Conservation (phyloP, 2,888 invertebrate genomes). For the Cheilosia pagana region DNA sequence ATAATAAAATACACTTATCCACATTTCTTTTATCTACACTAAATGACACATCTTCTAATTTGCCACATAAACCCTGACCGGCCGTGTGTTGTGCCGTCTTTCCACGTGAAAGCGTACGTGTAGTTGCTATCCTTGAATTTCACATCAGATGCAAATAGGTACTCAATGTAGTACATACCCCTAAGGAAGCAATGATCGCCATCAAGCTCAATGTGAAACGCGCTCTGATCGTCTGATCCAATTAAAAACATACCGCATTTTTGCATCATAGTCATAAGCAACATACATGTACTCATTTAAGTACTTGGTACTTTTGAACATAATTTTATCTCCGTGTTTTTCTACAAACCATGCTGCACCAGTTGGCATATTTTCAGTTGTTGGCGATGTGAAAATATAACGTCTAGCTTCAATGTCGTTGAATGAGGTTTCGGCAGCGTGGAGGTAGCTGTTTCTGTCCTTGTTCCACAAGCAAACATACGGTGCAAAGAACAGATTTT, state of each 20-base stretch:
- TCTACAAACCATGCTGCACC: slow-evolving; percentile 8
- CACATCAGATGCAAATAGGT: not conserved
- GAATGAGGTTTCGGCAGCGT: not conserved
- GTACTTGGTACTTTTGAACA: not conserved
- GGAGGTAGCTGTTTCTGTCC: not conserved
- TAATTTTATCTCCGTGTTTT: not conserved
- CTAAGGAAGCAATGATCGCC: slow-evolving; percentile 12
- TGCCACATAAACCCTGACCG: not conserved
- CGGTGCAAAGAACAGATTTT: slow-evolving; percentile 36
- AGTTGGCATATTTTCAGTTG: not conserved
- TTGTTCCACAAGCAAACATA: slow-evolving; percentile 44
- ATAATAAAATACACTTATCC: too few relatives aligned
- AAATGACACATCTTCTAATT: not conserved
- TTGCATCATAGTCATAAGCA: not conserved
- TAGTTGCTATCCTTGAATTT: not conserved
- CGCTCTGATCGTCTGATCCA: slow-evolving; percentile 24
- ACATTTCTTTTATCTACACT: too few relatives aligned
- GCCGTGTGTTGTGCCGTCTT: not conserved
- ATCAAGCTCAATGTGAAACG: slow-evolving; percentile 17
- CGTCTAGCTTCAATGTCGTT: slow-evolving; percentile 17
- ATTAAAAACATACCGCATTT: slow-evolving; percentile 2
- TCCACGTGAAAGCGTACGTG: not conserved
- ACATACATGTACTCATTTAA: slow-evolving; percentile 24
- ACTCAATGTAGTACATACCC: not conserved
- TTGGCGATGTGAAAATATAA: slow-evolving; percentile 1